Evolutionary conservation across 2,888 invertebrate species (phyloP).

Genomic region (Hesperia comma): DNA sequence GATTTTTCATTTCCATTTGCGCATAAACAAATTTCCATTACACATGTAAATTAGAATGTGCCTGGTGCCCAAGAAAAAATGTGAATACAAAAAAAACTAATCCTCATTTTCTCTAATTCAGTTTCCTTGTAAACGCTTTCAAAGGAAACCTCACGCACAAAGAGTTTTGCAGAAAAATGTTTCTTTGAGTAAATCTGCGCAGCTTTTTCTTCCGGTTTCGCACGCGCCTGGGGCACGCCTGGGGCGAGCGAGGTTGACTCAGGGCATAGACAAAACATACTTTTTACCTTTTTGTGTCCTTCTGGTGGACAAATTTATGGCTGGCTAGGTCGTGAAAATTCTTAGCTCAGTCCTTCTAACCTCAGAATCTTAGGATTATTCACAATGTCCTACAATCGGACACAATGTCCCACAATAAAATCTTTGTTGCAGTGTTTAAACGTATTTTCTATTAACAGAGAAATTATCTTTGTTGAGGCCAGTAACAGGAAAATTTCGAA

Average conservation of each 20-base stretch:
- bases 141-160: slow-evolving; percentile 47
- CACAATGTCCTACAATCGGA: too few relatives aligned
- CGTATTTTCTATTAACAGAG: too few relatives aligned
- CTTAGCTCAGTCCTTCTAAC: background rate
- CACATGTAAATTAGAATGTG: slow-evolving; percentile 14
- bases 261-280: slow-evolving; percentile 4
- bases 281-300: slow-evolving; percentile 3
- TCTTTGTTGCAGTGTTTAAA: too few relatives aligned
- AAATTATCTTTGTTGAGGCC: too few relatives aligned
- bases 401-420: too few relatives aligned
- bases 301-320: background rate
- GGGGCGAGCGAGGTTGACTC: background rate
- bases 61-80: slow-evolving; percentile 3
- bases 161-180: slow-evolving; percentile 43
- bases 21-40: slow-evolving; percentile 2
- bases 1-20: background rate
- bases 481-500: too few relatives aligned
- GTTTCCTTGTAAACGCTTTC: slow-evolving; percentile 45
- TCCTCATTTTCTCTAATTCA: slow-evolving; percentile 48
- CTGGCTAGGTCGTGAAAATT: background rate
- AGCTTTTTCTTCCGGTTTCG: slow-evolving; percentile 23
- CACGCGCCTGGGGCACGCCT: slow-evolving; percentile 7
- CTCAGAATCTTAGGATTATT: too few relatives aligned
- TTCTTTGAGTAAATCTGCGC: slow-evolving; percentile 42
- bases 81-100: slow-evolving; percentile 36